Evolutionary conservation across 2,113 vertebrate species (phyloP).

Genomic region (Sialia sialis): DNA sequence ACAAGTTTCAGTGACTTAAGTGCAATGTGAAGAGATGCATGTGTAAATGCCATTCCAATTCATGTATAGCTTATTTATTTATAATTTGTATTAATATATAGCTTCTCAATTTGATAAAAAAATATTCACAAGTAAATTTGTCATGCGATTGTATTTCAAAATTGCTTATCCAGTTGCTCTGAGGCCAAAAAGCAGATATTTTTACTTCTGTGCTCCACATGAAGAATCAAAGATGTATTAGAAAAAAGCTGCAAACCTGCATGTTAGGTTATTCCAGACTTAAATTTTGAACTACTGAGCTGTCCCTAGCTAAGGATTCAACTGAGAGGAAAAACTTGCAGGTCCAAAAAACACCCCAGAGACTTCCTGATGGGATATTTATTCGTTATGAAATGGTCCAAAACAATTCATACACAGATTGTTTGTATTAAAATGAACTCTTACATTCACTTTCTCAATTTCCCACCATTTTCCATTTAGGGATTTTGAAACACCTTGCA

Average conservation of each 20-base stretch:
- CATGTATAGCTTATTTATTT: background rate
- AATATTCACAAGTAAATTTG: background rate
- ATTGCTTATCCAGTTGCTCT: background rate
- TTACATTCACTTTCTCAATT: background rate
- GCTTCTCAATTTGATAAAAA: background rate
- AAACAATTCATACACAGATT: background rate
- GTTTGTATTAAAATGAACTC: background rate
- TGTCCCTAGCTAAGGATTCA: background rate
- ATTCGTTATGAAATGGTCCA: background rate
- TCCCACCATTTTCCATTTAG: background rate
- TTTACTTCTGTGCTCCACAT: background rate
- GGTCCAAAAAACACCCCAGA: background rate
- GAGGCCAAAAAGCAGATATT: background rate
- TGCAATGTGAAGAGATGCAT: background rate
- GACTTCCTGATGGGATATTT: background rate
- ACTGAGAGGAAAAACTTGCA: background rate
- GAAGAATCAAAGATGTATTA: background rate
- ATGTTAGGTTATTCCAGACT: background rate
- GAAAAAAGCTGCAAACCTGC: background rate
- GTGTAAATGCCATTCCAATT: background rate
- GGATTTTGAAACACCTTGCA: conserved; percentile 1
- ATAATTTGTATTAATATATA: background rate
- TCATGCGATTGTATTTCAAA: background rate
- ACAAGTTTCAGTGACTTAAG: background rate
- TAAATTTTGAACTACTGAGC: background rate